Percentiles rank a stretch among this genome's conserved stretches.
phyloP scores from a whole-genome alignment of 2,113 vertebrate genomes.

The Nettapus auritus region DNA sequence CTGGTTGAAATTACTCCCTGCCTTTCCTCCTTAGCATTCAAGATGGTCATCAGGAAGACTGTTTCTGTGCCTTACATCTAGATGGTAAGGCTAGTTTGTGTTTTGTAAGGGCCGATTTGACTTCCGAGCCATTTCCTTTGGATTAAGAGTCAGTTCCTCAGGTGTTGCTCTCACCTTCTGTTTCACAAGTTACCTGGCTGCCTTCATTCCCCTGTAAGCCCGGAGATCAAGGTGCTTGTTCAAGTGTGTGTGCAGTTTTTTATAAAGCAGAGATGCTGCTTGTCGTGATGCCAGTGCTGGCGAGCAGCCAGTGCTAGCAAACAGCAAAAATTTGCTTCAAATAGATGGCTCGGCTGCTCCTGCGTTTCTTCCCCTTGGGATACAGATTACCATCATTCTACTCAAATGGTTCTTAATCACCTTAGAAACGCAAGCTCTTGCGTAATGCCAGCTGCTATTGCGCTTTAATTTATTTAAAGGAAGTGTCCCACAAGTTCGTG shows the following conservation, averaged over 20 bases:
- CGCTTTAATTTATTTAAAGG: neutral
- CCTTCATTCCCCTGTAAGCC: no score
- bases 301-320: neutral
- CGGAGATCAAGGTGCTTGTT: neutral
- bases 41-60: neutral
- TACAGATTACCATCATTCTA: constrained; percentile 28
- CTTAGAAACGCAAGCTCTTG: neutral
- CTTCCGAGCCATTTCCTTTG: neutral
- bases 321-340: neutral
- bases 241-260: neutral
- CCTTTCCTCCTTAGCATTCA: neutral
- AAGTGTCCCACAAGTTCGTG: neutral
- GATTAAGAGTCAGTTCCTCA: neutral
- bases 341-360: neutral
- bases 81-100: neutral
- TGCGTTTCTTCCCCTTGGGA: neutral
- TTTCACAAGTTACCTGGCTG: no score
- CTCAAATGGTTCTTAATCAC: constrained; percentile 33
- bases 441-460: neutral
- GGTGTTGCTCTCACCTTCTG: neutral
- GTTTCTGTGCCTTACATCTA: neutral
- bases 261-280: neutral
- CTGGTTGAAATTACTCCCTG: neutral
- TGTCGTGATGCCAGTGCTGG: neutral
- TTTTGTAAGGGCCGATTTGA: neutral